Percentiles rank a stretch among this genome's conserved stretches.
These are phyloP conservation scores for Squalus acanthias DNA, from an alignment of 2,797 vertebrate genomes.

Conservation along the genomic window DNA sequence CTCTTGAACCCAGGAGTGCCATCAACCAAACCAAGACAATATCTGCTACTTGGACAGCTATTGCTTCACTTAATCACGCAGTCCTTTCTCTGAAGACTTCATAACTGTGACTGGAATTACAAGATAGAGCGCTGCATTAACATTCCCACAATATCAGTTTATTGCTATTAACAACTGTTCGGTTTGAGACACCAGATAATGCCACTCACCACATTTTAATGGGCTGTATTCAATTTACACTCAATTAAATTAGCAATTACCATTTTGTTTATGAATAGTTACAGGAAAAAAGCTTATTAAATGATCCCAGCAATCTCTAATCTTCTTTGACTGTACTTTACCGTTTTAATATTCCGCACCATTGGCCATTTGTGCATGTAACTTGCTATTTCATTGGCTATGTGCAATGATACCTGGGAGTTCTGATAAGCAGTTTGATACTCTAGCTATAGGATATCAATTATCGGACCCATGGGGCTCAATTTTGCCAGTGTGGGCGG, in stretches of 20 bases:
- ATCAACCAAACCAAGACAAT: background rate
- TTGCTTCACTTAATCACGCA: background rate
- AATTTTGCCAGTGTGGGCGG: too few relatives aligned
- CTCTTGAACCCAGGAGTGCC: background rate
- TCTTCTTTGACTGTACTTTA: background rate
- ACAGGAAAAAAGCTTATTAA: conserved; percentile 8
- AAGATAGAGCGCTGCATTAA: background rate
- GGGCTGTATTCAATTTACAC: conserved; percentile 12
- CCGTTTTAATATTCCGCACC: background rate
- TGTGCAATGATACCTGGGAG: background rate
- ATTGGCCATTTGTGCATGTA: background rate
- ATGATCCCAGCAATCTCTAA: background rate
- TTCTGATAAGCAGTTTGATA: background rate
- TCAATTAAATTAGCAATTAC: conserved; percentile 17
- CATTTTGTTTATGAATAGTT: conserved; percentile 10
- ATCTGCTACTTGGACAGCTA: background rate
- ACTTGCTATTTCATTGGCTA: background rate
- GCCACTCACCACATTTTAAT: background rate
- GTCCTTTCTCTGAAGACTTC: background rate
- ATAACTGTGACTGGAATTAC: conserved; percentile 22
- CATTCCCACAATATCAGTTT: background rate
- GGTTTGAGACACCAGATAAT: conserved; percentile 23
- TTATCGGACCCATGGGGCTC: background rate
- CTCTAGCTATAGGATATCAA: background rate
- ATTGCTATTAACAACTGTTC: conserved; percentile 9